These are phyloP conservation scores for Patella ulyssiponensis DNA, from an alignment of 2,888 invertebrate species.

Conservation along the genomic window DNA sequence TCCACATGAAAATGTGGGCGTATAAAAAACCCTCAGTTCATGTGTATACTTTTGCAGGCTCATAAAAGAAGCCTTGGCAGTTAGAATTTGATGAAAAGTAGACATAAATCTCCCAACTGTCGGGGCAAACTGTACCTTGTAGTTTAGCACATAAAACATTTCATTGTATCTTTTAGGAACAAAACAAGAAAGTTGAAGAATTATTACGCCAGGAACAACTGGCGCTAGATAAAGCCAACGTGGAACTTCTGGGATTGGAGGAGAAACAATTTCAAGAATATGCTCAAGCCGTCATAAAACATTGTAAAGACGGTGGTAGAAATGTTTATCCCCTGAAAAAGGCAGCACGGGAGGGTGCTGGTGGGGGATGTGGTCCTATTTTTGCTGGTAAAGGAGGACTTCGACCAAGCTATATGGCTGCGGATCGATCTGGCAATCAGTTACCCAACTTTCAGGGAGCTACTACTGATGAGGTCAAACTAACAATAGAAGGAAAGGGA, in stretches of 20 bases:
- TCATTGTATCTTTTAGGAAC: constrained; percentile 33
- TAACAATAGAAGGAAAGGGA: constrained; percentile 58
- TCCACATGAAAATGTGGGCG: no score
- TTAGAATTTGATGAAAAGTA: no score
- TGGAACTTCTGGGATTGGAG: constrained; percentile 65
- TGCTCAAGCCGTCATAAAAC: constrained; percentile 69
- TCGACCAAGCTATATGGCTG: constrained; percentile 70
- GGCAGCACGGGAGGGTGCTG: constrained; percentile 66
- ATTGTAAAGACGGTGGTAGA: constrained; percentile 69
- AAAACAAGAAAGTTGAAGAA: constrained; percentile 40
- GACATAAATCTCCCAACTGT: no score
- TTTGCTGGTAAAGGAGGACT: constrained; percentile 69
- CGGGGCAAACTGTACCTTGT: no score
- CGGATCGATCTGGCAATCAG: constrained; percentile 66
- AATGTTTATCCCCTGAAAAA: constrained; percentile 69
- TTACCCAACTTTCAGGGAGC: constrained; percentile 67
- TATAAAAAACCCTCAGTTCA: no score
- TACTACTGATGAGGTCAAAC: constrained; percentile 66
- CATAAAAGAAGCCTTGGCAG: no score
- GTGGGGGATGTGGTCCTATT: constrained; percentile 68
- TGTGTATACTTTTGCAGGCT: no score
- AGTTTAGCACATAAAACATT: no score
- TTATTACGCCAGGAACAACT: constrained; percentile 48
- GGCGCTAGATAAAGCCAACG: constrained; percentile 63
- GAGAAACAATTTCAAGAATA: constrained; percentile 72